These are phyloP conservation scores for Steatornis caripensis DNA, from an alignment of 2,113 vertebrate species.

Conservation along the genomic window DNA sequence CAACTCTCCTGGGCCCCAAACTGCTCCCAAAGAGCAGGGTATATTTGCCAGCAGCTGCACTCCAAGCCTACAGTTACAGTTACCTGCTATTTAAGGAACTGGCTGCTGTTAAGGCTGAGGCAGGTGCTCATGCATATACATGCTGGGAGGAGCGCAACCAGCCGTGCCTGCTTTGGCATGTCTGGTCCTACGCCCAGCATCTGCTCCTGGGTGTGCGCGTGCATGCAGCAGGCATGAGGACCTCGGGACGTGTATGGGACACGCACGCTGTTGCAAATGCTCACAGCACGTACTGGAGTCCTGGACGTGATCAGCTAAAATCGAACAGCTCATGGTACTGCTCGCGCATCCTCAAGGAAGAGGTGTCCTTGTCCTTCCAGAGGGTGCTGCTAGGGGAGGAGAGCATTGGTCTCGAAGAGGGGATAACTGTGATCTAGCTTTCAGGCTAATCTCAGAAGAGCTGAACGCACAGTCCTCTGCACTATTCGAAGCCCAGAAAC, in stretches of 20 bases:
- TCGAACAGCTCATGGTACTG: neutral
- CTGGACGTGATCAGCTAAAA: neutral
- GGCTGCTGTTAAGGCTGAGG: neutral
- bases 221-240: neutral
- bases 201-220: neutral
- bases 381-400: neutral
- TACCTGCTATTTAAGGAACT: neutral
- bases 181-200: neutral
- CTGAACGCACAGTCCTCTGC: neutral
- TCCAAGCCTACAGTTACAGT: neutral
- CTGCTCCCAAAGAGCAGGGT: neutral
- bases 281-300: fast-evolving
- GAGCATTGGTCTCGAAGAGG: neutral
- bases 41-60: neutral
- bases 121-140: neutral
- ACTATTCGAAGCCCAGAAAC: neutral
- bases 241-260: fast-evolving
- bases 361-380: neutral
- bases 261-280: neutral
- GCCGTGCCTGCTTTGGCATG: neutral
- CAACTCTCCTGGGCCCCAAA: neutral
- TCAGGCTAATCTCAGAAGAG: neutral
- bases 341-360: neutral
- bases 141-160: neutral
- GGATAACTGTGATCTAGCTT: neutral